Base-by-base conservation (phyloP, 2,113 vertebrate genomes). In the Rhizomys pruinosus region DNA sequence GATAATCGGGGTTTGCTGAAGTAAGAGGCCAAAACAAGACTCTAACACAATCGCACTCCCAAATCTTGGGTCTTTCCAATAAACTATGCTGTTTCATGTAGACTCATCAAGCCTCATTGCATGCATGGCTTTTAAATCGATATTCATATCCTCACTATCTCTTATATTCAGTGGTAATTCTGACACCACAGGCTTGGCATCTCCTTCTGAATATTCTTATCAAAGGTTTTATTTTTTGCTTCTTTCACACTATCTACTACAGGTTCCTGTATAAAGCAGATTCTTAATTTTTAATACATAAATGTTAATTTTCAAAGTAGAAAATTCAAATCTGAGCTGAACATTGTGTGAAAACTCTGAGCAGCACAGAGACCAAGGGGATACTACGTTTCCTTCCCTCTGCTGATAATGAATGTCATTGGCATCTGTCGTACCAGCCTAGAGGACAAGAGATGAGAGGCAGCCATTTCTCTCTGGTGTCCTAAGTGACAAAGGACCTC, bases 31-130 rank as follows among this genome's bases (percentile, higher is more conserved):
- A 55, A 88, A 92, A 78, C 34, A 19, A 92, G 61, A 79, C 69
- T 78, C 19, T 68, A 82, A 63, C 32, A 84, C 34, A 61, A 34
- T 13, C 64, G 89, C 89, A 57, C n/a, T 81, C 59, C 44, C 79
- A 72, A 95, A 89, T 89, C 52, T 81, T 34, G 37, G 44, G 34
- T 93, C 37, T 61, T 92, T 84, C 69, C 66, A 86, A n/a, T 55
- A 89, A 91, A 64, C 5, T 3, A 25, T 15, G 5, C n/a, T 78
- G 39, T 55, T 84, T 89, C 57, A 68, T 39, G 87, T 73, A 87
- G n/a, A 71, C 55, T 84, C 44, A 78, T 12, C 0, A 9, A 91
- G 87, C 76, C 17, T 92, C 76, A 92, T 76, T 74, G 42, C 25
- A 79, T 42, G n/a, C n/a, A 87, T 32, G 74, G 81, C 32, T 93